Percentiles rank a stretch among this genome's conserved stretches.
These are phyloP conservation scores for Aplochiton taeniatus DNA, from an alignment of 2,797 vertebrate species.

Conservation along the genomic window DNA sequence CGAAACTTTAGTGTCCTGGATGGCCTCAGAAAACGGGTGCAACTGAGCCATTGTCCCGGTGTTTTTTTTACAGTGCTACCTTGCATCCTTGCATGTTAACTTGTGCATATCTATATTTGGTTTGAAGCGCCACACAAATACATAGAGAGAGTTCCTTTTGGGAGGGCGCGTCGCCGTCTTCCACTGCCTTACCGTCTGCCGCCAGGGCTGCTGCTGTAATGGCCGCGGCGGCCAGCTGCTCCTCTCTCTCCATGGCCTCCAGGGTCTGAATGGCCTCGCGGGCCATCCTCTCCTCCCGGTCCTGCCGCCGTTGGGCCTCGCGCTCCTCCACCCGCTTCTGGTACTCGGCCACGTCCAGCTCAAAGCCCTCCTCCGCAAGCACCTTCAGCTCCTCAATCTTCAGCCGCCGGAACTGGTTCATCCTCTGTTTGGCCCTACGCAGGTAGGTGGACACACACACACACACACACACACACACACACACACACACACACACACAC, in stretches of 20 bases:
- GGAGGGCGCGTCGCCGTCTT: not conserved
- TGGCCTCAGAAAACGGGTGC: too few relatives aligned
- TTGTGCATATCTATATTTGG: too few relatives aligned
- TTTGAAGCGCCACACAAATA: too few relatives aligned
- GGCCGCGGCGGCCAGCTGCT: slow-evolving; percentile 60
- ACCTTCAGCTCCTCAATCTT: slow-evolving; percentile 91
- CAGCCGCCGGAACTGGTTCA: slow-evolving; percentile 85
- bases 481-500: too few relatives aligned
- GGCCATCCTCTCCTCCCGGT: slow-evolving; percentile 75
- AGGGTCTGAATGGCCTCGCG: slow-evolving; percentile 74
- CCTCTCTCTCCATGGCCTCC: slow-evolving; percentile 77
- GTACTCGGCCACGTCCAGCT: slow-evolving; percentile 73
- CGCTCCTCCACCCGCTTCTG: slow-evolving; percentile 76
- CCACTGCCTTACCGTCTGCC: slow-evolving; percentile 27
- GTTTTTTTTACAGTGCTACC: too few relatives aligned
- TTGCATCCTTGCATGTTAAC: too few relatives aligned
- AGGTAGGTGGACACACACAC: not conserved
- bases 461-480: not conserved
- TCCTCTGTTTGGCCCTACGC: slow-evolving; percentile 86
- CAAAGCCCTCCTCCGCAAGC: slow-evolving; percentile 79
- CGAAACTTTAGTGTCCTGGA: too few relatives aligned
- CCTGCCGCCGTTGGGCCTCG: slow-evolving; percentile 76
- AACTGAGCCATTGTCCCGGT: too few relatives aligned
- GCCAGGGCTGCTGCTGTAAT: slow-evolving; percentile 47
- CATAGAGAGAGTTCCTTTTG: too few relatives aligned